A percentile compares a stretch with the other conserved stretches of the same genome.
These are phyloP conservation scores for Myiozetetes cayanensis DNA, from an alignment of 2,113 vertebrate genomes.

Conservation along the genomic window DNA sequence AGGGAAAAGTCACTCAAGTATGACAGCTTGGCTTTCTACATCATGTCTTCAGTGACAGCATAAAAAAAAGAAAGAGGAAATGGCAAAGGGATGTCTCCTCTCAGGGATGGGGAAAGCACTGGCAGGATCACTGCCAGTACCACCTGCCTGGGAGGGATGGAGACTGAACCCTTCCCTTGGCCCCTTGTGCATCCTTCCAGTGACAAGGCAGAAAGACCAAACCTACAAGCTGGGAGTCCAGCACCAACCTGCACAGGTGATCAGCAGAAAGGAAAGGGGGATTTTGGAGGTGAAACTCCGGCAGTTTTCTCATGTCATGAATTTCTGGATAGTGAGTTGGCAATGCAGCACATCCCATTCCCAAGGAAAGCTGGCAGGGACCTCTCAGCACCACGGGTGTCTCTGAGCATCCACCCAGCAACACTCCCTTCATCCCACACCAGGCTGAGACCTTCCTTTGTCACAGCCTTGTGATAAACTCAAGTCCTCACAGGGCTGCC, in stretches of 20 bases:
- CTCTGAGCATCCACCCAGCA: not conserved
- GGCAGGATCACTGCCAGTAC: not conserved
- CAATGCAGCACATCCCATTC: rapidly evolving
- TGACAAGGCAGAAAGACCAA: not conserved
- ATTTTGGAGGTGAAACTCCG: not conserved
- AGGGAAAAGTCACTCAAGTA: not conserved
- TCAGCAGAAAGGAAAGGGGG: not conserved
- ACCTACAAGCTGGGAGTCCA: not conserved
- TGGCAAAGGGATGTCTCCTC: not conserved
- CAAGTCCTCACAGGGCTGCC: not conserved
- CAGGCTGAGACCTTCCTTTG: not conserved
- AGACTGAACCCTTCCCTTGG: not conserved
- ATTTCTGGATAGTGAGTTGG: not conserved
- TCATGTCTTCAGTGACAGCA: not conserved
- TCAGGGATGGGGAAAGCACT: not conserved
- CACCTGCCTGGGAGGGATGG: not conserved
- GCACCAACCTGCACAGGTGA: not conserved
- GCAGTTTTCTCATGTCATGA: not conserved
- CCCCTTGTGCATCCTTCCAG: not conserved
- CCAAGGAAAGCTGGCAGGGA: not conserved
- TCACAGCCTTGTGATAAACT: not conserved
- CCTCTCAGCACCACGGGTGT: not conserved
- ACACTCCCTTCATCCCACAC: not conserved
- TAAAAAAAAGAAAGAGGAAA: not conserved
- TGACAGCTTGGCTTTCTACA: not conserved